phyloP scores from a whole-genome alignment of 2,797 vertebrate species.

The Astyanax mexicanus region DNA sequence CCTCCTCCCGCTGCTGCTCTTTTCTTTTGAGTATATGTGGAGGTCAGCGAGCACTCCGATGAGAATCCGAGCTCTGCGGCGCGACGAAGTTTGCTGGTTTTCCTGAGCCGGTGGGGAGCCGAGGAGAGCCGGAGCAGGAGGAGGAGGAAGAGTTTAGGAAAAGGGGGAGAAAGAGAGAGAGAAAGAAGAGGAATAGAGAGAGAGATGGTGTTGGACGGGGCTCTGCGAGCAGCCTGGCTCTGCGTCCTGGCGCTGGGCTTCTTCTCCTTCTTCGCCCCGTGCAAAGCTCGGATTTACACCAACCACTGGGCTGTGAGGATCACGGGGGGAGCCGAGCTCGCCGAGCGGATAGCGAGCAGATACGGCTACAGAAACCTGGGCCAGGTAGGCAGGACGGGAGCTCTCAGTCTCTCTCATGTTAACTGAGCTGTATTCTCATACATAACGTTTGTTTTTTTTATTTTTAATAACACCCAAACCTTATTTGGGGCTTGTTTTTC shows the following conservation, averaged over 20 bases:
- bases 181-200: slow-evolving; percentile 74
- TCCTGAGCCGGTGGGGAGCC: slow-evolving; percentile 66
- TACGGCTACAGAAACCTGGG: slow-evolving; percentile 98
- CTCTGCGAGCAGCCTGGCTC: slow-evolving; percentile 76
- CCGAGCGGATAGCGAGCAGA: slow-evolving; percentile 92
- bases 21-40: slow-evolving; percentile 62
- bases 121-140: slow-evolving; percentile 62
- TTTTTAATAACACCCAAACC: too few relatives aligned
- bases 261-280: slow-evolving; percentile 85
- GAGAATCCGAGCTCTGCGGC: slow-evolving; percentile 71
- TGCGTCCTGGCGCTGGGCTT: slow-evolving; percentile 87
- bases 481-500: too few relatives aligned
- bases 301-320: slow-evolving; percentile 99
- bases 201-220: slow-evolving; percentile 87
- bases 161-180: slow-evolving; percentile 66
- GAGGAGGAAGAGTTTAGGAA: slow-evolving; percentile 59
- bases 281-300: slow-evolving; percentile 93
- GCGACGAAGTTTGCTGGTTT: slow-evolving; percentile 82
- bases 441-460: too few relatives aligned
- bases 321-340: slow-evolving; percentile 86
- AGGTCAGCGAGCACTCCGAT: slow-evolving; percentile 73
- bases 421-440: too few relatives aligned
- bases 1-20: not conserved
- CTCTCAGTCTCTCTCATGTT: too few relatives aligned
- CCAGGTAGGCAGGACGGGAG: too few relatives aligned